Evolutionary conservation across 2,113 vertebrate genomes (phyloP), one percentile per base, ranked within the genome.

Genomic region (Callochromis pleurospilus): DNA sequence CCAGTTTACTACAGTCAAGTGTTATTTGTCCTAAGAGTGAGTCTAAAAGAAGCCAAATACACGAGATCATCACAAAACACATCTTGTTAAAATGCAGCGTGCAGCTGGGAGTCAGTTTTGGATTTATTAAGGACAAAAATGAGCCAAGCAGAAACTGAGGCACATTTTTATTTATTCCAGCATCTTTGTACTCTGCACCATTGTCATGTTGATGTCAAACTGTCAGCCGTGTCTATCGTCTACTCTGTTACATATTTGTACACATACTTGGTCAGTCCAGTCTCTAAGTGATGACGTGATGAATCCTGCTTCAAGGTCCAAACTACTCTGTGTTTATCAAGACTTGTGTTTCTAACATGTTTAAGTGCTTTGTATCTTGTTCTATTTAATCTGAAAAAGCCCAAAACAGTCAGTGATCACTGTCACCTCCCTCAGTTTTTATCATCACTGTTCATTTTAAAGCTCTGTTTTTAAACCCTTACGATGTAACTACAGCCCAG

Each of bases 401-500:
- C 26, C 26, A 58, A 58, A 58, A 58, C 14, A 58, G 56, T 31
- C 56, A 58, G 1, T 17, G 26, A 31, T 31, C 7, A 58, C 3
- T 58, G 26, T 58, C 55, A 15, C 55, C 24, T 15, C 55, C 7
- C 24, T 58, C 55, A 15, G 26, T 29, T 29, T 55, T 55, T 24
- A 24, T 58, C 1, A 9, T 1, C 55, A 58, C 24, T 58, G 13
- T 58, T 58, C 13, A 29, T 15, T 58, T 58, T 58, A 58, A 58
- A 58, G 24, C 24, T 29, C 55, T 0, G 4, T 58, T 58, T 56
- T 29, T 29, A 58, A 58, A 58, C 3, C 13, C 24, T 58, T 58
- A 1, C 0, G 0, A 58, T 58, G 55, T 31, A 58, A 4, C 55
- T 58, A 0, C 14, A 4, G 8, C 26, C 0, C 14, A 31, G 55